These are phyloP conservation scores for Prionace glauca DNA, from an alignment of 2,797 vertebrate genomes.

Conservation along the genomic window DNA sequence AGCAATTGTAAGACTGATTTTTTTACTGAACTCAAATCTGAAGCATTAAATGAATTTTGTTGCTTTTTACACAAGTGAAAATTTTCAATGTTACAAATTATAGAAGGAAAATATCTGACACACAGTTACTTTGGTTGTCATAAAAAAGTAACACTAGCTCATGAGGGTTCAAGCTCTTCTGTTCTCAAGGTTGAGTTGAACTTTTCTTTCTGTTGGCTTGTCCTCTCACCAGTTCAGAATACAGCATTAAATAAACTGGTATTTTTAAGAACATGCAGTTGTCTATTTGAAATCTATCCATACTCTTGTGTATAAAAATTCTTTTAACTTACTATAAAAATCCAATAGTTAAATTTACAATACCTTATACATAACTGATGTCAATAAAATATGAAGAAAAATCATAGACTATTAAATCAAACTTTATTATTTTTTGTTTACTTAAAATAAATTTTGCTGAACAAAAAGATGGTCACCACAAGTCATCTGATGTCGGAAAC, in stretches of 20 bases:
- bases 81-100: conserved; percentile 27
- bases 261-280: neutral
- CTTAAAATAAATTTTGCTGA: too few species aligned
- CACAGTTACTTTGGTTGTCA: neutral
- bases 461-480: too few species aligned
- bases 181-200: conserved; percentile 11
- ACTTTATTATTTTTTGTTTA: too few species aligned
- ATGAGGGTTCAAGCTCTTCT: conserved; percentile 3
- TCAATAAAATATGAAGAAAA: too few species aligned
- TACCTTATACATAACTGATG: neutral
- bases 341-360: neutral
- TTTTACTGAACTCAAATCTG: neutral
- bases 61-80: neutral
- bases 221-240: neutral
- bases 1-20: neutral
- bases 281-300: neutral
- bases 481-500: too few species aligned
- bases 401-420: too few species aligned
- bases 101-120: neutral
- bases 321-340: neutral
- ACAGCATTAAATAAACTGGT: neutral
- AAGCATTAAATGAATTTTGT: neutral
- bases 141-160: neutral
- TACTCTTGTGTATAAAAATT: too few species aligned
- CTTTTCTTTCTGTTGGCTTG: neutral